Base-by-base conservation (phyloP, 2,888 invertebrate genomes). In the Taenaris catops region DNA sequence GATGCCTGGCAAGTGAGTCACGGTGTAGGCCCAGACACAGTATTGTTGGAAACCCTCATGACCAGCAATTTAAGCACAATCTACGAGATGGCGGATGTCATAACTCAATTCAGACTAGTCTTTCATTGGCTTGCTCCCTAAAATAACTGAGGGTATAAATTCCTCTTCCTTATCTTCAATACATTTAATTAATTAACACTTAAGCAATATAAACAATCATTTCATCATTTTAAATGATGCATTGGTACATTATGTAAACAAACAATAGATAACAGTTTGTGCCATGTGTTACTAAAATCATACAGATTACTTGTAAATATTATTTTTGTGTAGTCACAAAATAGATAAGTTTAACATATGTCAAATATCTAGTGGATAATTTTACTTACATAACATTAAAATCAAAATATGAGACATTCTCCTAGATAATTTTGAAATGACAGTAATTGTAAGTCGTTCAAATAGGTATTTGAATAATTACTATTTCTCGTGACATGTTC, bases 41-140 rank as follows among this genome's bases (percentile, higher is more conserved):
- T 49, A 54, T 70, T 81, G 89, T 90, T 93, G 92, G 91, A 92
- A 93, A 78, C 91, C 87, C 90, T 87, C 72, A 87, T 88, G 89
- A 89, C 89, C 89, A 75, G 93, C 93, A 55, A 41, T 92, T 92
- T 93, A 71, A 93, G 93, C 91, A 69, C 78, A 91, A 93, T 93
- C 81, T 92, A 92, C 91, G 89, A 91, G 92, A 89, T 91, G 88
- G 73, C 66, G 48, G 46, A 16, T 61, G 74, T 84, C 84, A 91
- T 79, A 93, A 93, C 93, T 93, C 93, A 92, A 93, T 93, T 93
- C 93, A 93, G 93, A 93, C 93, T 93, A 93, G 87, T 93, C 92
- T 93, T 90, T 88, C 80, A 87, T 90, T 91, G 91, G 88, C 88
- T 76, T 72, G 70, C 75, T 79, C 78, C 75, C 76, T 63, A 28